These are phyloP conservation scores for Ibidorhyncha struthersii DNA, from an alignment of 2,113 vertebrate genomes.

Conservation along the genomic window DNA sequence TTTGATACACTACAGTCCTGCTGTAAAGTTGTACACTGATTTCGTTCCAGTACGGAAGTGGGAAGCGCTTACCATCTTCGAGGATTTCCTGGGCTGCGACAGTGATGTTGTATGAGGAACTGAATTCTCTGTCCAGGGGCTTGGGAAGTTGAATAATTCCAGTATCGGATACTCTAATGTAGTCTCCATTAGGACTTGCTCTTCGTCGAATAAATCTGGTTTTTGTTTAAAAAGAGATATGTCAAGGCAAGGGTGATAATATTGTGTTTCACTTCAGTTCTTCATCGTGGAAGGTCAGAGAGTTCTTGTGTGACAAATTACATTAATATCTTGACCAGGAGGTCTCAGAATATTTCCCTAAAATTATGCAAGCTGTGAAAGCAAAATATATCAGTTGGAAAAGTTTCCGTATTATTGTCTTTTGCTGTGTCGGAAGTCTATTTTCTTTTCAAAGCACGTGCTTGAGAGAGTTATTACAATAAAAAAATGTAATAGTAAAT, in stretches of 20 bases:
- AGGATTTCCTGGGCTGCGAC: slow-evolving; percentile 86
- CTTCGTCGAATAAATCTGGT: slow-evolving; percentile 83
- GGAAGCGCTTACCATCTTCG: slow-evolving; percentile 39
- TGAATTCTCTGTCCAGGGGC: slow-evolving; percentile 86
- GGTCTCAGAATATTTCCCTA: neutral
- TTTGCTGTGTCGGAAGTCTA: neutral
- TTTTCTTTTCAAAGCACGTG: neutral
- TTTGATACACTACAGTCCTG: neutral
- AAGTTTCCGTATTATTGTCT: neutral
- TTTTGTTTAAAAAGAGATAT: slow-evolving; percentile 11
- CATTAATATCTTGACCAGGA: neutral
- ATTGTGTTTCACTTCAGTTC: neutral
- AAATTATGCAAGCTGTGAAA: neutral
- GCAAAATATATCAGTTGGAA: rapidly evolving
- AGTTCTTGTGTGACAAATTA: neutral
- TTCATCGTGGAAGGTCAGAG: neutral
- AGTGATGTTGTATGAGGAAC: slow-evolving; percentile 81
- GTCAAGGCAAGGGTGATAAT: neutral
- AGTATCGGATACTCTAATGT: slow-evolving; percentile 70
- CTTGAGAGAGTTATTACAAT: neutral
- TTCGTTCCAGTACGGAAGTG: neutral
- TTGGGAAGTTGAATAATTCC: slow-evolving; percentile 82
- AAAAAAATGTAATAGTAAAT: neutral
- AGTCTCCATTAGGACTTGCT: slow-evolving; percentile 72
- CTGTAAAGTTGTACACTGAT: neutral